Percentiles rank a stretch among this genome's conserved stretches.
These are phyloP conservation scores for Coptotermes formosanus DNA, from an alignment of 1,140 invertebrate species.

Conservation along the genomic window DNA sequence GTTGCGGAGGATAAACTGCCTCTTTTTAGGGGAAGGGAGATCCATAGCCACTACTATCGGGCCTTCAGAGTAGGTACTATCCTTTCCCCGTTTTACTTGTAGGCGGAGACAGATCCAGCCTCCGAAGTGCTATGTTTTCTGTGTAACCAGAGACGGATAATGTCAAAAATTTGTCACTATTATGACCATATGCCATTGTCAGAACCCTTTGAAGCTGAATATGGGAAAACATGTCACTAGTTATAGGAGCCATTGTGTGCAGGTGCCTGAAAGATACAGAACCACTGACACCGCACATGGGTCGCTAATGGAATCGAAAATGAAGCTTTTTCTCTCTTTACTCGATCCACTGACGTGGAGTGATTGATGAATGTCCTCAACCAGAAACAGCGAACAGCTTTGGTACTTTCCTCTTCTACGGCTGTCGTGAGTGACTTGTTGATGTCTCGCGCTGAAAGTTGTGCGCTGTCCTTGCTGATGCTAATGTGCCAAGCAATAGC, in stretches of 20 bases:
- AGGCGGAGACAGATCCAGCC: no score
- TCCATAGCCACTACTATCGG: no score
- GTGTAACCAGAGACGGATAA: no score
- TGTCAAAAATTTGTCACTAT: no score
- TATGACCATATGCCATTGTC: no score
- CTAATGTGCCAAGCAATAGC: not conserved
- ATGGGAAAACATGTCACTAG: not conserved
- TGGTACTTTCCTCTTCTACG: not conserved
- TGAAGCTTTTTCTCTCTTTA: slow-evolving; percentile 3
- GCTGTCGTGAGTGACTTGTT: not conserved
- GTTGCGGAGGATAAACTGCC: no score
- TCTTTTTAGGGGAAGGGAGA: no score
- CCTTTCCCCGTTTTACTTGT: no score
- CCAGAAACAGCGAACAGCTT: not conserved
- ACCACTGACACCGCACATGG: not conserved
- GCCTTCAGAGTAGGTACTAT: no score
- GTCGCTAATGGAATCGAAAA: slow-evolving; percentile 15
- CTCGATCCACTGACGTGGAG: slow-evolving; percentile 1
- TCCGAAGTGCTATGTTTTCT: no score
- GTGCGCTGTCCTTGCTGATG: not conserved
- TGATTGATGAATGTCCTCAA: not conserved
- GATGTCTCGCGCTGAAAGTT: not conserved
- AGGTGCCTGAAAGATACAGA: not conserved
- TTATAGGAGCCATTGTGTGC: not conserved
- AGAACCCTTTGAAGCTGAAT: no score